phyloP scores from a whole-genome alignment of 2,888 invertebrate species.

The Lasioglossum marginatum region DNA sequence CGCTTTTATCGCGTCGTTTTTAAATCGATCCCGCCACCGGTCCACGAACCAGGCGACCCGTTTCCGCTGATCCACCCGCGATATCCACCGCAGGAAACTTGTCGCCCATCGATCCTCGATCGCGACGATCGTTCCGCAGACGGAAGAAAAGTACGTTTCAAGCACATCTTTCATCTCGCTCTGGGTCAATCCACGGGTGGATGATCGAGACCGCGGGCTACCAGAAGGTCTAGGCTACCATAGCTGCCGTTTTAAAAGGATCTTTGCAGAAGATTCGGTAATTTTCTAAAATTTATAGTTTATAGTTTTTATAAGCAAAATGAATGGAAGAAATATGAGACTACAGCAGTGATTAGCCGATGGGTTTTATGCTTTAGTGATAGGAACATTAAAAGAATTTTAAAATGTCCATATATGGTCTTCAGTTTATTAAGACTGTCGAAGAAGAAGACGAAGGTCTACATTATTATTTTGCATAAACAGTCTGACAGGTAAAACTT shows the following conservation, averaged over 20 bases:
- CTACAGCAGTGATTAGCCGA: no score
- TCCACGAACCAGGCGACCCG: background rate
- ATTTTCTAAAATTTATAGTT: no score
- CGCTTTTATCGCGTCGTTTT: constrained; percentile 17
- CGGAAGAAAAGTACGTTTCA: background rate
- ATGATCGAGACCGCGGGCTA: background rate
- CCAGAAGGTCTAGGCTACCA: no score
- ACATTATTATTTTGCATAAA: no score
- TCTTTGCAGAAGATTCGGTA: no score
- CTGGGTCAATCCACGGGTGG: background rate
- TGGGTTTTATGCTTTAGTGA: no score
- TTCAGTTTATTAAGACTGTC: background rate
- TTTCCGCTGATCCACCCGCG: background rate
- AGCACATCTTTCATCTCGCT: background rate
- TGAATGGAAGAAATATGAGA: no score
- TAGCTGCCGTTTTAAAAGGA: no score
- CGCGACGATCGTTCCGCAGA: background rate
- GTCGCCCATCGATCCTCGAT: background rate
- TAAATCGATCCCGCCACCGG: background rate
- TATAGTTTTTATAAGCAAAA: no score
- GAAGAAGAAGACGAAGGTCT: background rate
- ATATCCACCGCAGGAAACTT: background rate
- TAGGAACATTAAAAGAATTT: background rate
- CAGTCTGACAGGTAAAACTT: no score
- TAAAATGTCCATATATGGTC: no score